Percentiles rank a stretch among this genome's conserved stretches.
phyloP scores from a whole-genome alignment of 2,888 invertebrate genomes.

The Gymnoscelis rufifasciata region DNA sequence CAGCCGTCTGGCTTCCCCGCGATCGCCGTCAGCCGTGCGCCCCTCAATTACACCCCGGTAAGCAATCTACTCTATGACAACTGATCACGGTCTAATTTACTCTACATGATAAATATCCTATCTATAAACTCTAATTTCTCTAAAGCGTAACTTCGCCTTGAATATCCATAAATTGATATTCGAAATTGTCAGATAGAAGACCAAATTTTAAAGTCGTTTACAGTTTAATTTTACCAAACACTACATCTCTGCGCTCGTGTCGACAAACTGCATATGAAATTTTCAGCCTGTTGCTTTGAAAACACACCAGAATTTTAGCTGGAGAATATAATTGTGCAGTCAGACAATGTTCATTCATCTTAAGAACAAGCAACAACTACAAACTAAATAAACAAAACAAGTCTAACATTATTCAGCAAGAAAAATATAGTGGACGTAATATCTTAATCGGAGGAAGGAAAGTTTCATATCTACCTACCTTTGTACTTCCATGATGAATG shows the following conservation, averaged over 20 bases:
- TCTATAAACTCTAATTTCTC: background rate
- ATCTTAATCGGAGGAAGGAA: slow-evolving; percentile 11
- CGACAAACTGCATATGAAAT: background rate
- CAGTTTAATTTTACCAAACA: too few species aligned
- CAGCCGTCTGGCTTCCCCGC: slow-evolving; percentile 97
- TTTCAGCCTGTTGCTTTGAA: background rate
- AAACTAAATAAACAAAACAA: slow-evolving; percentile 4
- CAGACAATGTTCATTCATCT: background rate
- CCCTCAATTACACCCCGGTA: slow-evolving; percentile 95
- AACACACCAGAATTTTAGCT: background rate
- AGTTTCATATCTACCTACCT: slow-evolving; percentile 11
- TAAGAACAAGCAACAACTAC: slow-evolving; percentile 1
- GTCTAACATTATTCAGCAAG: slow-evolving; percentile 4
- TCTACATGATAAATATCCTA: too few species aligned
- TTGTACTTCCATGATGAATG: slow-evolving; percentile 62
- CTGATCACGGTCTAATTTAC: background rate
- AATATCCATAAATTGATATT: too few species aligned
- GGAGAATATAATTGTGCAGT: background rate
- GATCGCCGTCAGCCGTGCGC: slow-evolving; percentile 95
- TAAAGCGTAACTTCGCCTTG: background rate
- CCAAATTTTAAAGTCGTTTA: background rate
- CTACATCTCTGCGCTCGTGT: background rate
- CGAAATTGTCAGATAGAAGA: background rate
- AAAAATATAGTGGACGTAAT: slow-evolving; percentile 11
- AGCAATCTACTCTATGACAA: slow-evolving; percentile 55